Conservation (phyloP, 2,797 vertebrate genomes). For the Silurus aristotelis region DNA sequence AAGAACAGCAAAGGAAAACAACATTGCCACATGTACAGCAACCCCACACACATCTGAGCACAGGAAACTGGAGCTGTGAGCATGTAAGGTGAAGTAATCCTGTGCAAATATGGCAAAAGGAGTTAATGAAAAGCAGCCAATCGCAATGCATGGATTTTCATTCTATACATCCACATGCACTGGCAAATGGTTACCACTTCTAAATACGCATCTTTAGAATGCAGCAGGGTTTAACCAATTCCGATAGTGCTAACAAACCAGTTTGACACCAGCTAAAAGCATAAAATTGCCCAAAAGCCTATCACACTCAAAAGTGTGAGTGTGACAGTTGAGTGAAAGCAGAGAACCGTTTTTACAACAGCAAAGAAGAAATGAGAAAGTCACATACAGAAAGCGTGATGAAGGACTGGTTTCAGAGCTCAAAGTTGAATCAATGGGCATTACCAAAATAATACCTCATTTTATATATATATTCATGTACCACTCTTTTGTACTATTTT, state of each 20-base stretch:
- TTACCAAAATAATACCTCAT: slow-evolving; percentile 44
- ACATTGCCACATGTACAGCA: background rate
- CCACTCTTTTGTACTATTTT: background rate
- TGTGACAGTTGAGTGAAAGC: slow-evolving; percentile 21
- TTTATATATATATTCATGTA: slow-evolving; percentile 23
- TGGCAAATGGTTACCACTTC: background rate
- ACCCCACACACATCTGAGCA: background rate
- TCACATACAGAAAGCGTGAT: slow-evolving; percentile 16
- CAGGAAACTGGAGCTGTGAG: background rate
- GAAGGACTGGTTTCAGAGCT: slow-evolving; percentile 48
- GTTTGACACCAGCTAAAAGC: background rate
- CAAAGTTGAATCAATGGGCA: slow-evolving; percentile 47
- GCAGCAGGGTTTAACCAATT: background rate
- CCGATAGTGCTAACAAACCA: background rate
- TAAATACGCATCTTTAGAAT: background rate
- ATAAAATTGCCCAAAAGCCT: background rate
- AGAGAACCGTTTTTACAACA: slow-evolving; percentile 25
- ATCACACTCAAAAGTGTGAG: background rate
- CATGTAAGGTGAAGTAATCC: background rate
- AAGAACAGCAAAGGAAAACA: background rate
- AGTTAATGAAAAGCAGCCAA: background rate
- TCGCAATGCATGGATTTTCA: background rate
- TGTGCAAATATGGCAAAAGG: background rate
- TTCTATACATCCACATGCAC: background rate
- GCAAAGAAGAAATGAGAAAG: slow-evolving; percentile 27